A percentile compares a stretch with the other conserved stretches of the same genome.
phyloP scores from a whole-genome alignment of 2,888 invertebrate species.

The Exephanes ischioxanthus region DNA sequence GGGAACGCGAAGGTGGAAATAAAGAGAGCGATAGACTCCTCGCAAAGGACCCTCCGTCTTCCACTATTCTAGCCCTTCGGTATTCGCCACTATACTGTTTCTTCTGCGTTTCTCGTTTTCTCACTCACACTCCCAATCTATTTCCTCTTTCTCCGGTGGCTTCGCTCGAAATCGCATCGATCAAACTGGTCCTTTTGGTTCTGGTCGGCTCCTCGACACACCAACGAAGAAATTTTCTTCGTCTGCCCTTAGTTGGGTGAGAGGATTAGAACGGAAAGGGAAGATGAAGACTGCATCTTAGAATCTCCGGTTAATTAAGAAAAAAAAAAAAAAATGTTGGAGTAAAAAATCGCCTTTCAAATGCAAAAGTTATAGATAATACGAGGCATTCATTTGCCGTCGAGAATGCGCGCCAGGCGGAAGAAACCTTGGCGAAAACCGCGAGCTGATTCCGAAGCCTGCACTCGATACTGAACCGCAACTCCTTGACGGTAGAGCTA shows the following conservation, averaged over 20 bases:
- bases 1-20: constrained; percentile 78
- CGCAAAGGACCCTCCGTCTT: constrained; percentile 79
- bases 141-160: constrained; percentile 37
- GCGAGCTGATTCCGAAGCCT: constrained; percentile 22
- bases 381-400: background rate
- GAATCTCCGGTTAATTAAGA: background rate
- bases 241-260: constrained; percentile 47
- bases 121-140: constrained; percentile 62
- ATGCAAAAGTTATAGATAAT: background rate
- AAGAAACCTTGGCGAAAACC: constrained; percentile 28
- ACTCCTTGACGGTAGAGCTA: constrained; percentile 63
- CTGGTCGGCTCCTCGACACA: constrained; percentile 64
- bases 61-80: constrained; percentile 75
- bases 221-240: constrained; percentile 70
- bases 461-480: constrained; percentile 56
- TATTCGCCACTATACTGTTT: constrained; percentile 66
- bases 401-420: background rate
- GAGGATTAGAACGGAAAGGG: background rate
- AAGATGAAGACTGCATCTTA: background rate
- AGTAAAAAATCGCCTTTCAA: background rate
- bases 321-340: background rate
- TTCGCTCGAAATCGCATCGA: constrained; percentile 68
- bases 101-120: constrained; percentile 46
- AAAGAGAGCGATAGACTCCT: constrained; percentile 80
- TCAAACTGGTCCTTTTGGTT: constrained; percentile 50